phyloP scores from a whole-genome alignment of 2,797 vertebrate genomes.

The Dicrostonyx torquatus region DNA sequence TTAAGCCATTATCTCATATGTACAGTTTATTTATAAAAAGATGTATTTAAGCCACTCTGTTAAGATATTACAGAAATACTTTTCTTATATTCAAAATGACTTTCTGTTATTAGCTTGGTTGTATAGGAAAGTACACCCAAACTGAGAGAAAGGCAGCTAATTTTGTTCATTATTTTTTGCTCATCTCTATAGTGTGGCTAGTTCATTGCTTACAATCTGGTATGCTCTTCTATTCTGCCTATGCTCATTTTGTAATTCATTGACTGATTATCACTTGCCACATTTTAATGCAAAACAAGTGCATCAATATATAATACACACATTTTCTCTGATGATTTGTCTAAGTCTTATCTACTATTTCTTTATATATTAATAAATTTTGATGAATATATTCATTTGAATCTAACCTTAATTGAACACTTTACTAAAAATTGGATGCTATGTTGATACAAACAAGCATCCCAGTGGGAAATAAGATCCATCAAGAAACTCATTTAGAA shows the following conservation, averaged over 20 bases:
- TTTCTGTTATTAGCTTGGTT: slow-evolving; percentile 61
- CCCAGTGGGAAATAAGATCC: not conserved
- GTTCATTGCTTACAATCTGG: not conserved
- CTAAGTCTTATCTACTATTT: not conserved
- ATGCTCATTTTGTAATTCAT: not conserved
- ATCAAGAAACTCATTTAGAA: not conserved
- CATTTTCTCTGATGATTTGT: not conserved
- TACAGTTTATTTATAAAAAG: slow-evolving; percentile 37
- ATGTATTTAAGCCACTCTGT: slow-evolving; percentile 37
- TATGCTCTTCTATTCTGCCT: not conserved
- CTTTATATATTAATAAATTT: not conserved
- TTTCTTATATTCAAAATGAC: slow-evolving; percentile 63
- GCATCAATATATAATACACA: not conserved
- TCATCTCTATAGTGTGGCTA: slow-evolving; percentile 38
- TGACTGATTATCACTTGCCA: not conserved
- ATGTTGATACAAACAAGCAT: not conserved
- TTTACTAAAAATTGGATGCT: not conserved
- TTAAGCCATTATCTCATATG: slow-evolving; percentile 65
- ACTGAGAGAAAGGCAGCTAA: slow-evolving; percentile 46
- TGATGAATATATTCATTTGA: not conserved
- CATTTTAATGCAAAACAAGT: slow-evolving; percentile 31
- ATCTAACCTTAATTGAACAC: not conserved
- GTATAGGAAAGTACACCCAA: slow-evolving; percentile 49
- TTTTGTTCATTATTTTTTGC: slow-evolving; percentile 52
- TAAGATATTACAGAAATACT: slow-evolving; percentile 67